Evolutionary conservation across 2,797 vertebrate species (phyloP).

Genomic region (Notoglanidium macrostoma): DNA sequence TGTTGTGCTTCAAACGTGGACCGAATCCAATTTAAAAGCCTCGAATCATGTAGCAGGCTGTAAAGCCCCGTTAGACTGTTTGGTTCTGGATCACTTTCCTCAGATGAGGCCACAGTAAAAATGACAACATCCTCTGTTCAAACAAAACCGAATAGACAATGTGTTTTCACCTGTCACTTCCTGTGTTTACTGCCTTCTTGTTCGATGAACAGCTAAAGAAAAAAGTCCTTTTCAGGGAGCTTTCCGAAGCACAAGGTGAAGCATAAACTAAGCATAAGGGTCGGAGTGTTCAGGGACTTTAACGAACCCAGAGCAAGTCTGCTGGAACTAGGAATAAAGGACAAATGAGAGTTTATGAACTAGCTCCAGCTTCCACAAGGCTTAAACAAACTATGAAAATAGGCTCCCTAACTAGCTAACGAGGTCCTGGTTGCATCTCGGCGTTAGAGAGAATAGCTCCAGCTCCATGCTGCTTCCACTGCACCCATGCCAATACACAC

Average conservation of each 20-base stretch:
- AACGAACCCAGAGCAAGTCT: neutral
- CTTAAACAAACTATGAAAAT: slow-evolving; percentile 3
- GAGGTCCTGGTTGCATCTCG: neutral
- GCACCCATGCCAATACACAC: slow-evolving; percentile 27
- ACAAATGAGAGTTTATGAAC: neutral
- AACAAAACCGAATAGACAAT: neutral
- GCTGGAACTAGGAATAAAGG: neutral
- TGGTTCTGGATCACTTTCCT: neutral
- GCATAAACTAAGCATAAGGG: neutral
- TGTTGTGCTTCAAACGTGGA: neutral
- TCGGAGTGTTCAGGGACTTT: neutral
- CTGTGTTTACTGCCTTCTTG: neutral
- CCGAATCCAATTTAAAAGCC: neutral
- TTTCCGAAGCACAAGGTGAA: neutral
- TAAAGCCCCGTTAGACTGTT: neutral
- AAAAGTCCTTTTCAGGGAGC: neutral
- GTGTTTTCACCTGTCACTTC: neutral
- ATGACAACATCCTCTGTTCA: neutral
- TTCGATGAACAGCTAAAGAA: neutral
- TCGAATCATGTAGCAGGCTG: neutral
- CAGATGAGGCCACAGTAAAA: neutral
- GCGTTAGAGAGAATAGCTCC: slow-evolving; percentile 13
- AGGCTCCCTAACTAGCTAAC: neutral
- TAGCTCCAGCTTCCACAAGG: slow-evolving; percentile 12
- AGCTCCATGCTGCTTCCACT: slow-evolving; percentile 17